Percentiles rank a stretch among this genome's conserved stretches.
phyloP scores from a whole-genome alignment of 2,888 invertebrate genomes.

The Priocnemis perturbator region DNA sequence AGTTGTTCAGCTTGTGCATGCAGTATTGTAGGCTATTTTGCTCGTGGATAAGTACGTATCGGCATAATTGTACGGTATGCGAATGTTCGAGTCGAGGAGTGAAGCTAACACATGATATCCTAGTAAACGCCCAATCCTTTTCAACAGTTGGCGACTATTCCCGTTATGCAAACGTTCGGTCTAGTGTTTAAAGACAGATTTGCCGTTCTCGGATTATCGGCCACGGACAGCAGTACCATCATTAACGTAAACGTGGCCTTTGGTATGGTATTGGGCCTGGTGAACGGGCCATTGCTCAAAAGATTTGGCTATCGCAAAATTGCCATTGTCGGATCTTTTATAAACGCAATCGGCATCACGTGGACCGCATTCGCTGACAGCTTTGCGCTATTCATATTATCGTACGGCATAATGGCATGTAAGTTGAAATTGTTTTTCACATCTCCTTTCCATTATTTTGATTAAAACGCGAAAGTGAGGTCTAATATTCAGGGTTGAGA shows the following conservation, averaged over 20 bases:
- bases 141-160: slow-evolving; percentile 75
- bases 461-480: too few species aligned
- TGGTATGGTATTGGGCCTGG: slow-evolving; percentile 81
- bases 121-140: too few species aligned
- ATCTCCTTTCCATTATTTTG: too few species aligned
- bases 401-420: slow-evolving; percentile 84
- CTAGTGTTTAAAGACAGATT: slow-evolving; percentile 82
- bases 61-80: neutral
- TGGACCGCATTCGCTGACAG: slow-evolving; percentile 78
- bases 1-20: slow-evolving; percentile 71
- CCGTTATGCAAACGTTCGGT: slow-evolving; percentile 81
- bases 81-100: neutral
- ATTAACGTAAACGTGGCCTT: slow-evolving; percentile 82
- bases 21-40: neutral
- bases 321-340: slow-evolving; percentile 78
- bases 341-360: slow-evolving; percentile 79
- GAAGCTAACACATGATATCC: too few species aligned
- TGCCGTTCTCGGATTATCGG: slow-evolving; percentile 77
- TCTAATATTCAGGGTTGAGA: neutral
- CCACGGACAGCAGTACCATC: slow-evolving; percentile 80
- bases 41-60: too few species aligned
- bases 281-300: slow-evolving; percentile 81
- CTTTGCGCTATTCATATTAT: slow-evolving; percentile 79
- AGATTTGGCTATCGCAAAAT: slow-evolving; percentile 82
- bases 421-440: too few species aligned